Evolutionary conservation across 2,888 invertebrate genomes (phyloP).

Genomic region (Carabus problematicus): DNA sequence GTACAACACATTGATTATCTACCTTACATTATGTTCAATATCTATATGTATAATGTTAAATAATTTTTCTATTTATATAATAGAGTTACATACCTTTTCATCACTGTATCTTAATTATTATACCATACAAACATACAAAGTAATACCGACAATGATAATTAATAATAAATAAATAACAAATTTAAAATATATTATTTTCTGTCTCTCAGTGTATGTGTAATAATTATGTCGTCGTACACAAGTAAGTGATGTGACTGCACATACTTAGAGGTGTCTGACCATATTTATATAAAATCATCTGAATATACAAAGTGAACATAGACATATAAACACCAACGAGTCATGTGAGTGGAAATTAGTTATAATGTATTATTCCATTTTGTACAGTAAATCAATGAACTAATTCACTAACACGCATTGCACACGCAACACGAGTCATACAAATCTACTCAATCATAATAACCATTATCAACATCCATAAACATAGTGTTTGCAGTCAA

Average conservation of each 20-base stretch:
- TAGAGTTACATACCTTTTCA: conserved; percentile 28
- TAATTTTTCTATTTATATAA: conserved; percentile 34
- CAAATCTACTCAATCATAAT: too few relatives aligned
- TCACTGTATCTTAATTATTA: conserved; percentile 28
- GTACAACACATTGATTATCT: conserved; percentile 52
- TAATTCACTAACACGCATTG: too few relatives aligned
- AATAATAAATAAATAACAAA: conserved; percentile 21
- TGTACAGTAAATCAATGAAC: too few relatives aligned
- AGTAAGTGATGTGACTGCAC: too few relatives aligned
- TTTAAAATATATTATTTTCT: conserved; percentile 13
- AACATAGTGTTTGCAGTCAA: conserved; percentile 1
- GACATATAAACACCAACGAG: too few relatives aligned
- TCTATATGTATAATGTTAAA: conserved; percentile 38
- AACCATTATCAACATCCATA: too few relatives aligned
- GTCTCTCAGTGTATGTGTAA: conserved; percentile 7
- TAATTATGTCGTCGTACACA: background rate
- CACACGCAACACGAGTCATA: too few relatives aligned
- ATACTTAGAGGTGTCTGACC: too few relatives aligned
- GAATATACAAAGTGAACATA: too few relatives aligned
- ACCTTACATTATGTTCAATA: conserved; percentile 41
- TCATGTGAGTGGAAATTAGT: too few relatives aligned
- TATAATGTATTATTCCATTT: too few relatives aligned
- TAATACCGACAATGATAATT: conserved; percentile 10
- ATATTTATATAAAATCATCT: too few relatives aligned
- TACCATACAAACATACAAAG: conserved; percentile 39